These are phyloP conservation scores for Melinaea menophilus DNA, from an alignment of 2,888 invertebrate species.

Conservation along the genomic window DNA sequence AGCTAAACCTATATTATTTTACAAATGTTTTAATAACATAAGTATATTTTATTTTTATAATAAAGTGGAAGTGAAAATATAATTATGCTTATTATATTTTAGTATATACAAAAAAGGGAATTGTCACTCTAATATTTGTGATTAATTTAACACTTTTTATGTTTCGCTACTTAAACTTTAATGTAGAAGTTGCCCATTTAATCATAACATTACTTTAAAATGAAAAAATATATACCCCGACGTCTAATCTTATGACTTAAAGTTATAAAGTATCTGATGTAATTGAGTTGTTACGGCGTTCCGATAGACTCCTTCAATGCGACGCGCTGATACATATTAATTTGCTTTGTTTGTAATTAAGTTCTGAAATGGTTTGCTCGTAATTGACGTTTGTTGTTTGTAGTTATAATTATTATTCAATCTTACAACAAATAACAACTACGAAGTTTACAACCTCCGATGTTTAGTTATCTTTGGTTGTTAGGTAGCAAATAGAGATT, in stretches of 20 bases:
- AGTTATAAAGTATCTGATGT: slow-evolving; percentile 15
- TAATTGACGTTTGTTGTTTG: slow-evolving; percentile 30
- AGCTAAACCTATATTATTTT: no score
- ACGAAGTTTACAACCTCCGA: slow-evolving; percentile 13
- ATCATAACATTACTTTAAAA: no score
- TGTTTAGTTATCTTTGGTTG: slow-evolving; percentile 6
- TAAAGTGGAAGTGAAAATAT: no score
- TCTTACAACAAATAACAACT: slow-evolving; percentile 22
- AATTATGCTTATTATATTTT: no score
- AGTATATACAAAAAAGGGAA: no score
- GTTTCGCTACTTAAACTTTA: no score
- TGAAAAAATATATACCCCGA: no score
- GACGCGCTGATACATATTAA: slow-evolving; percentile 39
- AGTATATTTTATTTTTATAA: no score
- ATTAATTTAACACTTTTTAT: no score
- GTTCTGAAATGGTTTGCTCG: slow-evolving; percentile 27
- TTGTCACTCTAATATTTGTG: no score
- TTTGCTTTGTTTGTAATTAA: slow-evolving; percentile 38
- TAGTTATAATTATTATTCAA: slow-evolving; percentile 31
- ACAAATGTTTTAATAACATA: no score
- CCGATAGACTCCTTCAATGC: slow-evolving; percentile 36
- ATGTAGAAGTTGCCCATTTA: no score
- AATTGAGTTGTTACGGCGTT: slow-evolving; percentile 31
- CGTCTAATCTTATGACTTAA: slow-evolving; percentile 13
- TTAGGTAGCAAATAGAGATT: background rate